Evolutionary conservation across 1,140 invertebrate species (phyloP), one percentile per base, ranked within the genome.

Genomic region (Sesamia nonagrioides): DNA sequence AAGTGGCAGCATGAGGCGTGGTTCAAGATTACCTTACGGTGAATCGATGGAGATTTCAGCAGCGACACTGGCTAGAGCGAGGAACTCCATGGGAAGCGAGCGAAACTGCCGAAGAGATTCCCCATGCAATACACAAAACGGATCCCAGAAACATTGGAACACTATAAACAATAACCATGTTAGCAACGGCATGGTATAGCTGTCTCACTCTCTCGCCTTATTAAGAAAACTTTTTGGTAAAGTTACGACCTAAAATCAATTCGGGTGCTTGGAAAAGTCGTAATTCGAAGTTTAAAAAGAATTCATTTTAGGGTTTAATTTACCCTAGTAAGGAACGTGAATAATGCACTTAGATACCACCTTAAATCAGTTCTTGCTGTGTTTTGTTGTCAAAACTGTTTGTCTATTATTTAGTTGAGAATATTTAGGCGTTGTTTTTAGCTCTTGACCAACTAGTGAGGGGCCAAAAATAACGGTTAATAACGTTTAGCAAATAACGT

Each of bases 21-120:
- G 92, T 40, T 93, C 93, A 0, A 82, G 90, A 15, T 87, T 95
- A 6, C 90, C 92, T 0, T 92, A 91, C 83, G 93, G 92, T 4
- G 93, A 95, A 40, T 95, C 93, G 15, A 94, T 93, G 91, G 93
- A 95, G 69, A 94, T 95, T 72, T 93, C 93, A 7, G 92, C 93
- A 13, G 89, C 93, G 0, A 91, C 92, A 7, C 84, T 94, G 6
- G 90, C 89, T 0, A 82, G 91, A 18, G 91, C 91, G 15, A 84
- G 90, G 8, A 85, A 73, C 75, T 94, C 92, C 0, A 66, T 92
- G 15, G 81, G 85, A 58, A 86, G 86, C 68, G 88, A 88, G 2
- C 83, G 84, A 9, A 82, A 86, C 61, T 84, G 84, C 45, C 83
- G 88, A 58, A 76, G 91, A 9, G 91, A 92, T 69, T 91, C 92